Evolutionary conservation across 2,797 vertebrate species (phyloP), one percentile per base, ranked within the genome.

Genomic region (Muraenolepis orangiensis): DNA sequence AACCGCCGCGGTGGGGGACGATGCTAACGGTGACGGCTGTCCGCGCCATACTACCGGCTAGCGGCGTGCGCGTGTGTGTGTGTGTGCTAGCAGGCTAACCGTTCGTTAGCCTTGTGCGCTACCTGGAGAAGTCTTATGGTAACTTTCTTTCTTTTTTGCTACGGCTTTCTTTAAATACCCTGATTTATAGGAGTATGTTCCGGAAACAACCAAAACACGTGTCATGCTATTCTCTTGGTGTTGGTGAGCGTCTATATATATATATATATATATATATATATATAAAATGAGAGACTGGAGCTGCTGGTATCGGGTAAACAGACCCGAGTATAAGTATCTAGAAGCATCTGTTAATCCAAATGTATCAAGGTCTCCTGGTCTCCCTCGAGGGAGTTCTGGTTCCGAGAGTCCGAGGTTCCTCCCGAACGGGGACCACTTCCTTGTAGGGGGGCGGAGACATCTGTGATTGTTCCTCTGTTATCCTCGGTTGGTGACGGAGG

Each of bases 121-220:
- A 76, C 71, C 12, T 23, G 76, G 68, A 82, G 70, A 78, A 72
- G 70, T 78, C 69, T 74, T 57, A 20, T 78, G 31, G 76, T 77
- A 34, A 73, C 3, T 32, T 72, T 42, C 77, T 72, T 83, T 85
- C 87, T 81, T 80, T 84, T 12, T 77, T 70, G 68, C 74, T 82
- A 42, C 78, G 36, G 42, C 75, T 0, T 10, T 81, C n/a, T 79
- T 78, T 11, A 29, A 32, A 87, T 87, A 91, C 87, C 90, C 90
- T 93, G 90, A 91, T 91, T 87, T 78, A 57, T 12, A 84, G n/a
- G n/a, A n/a, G 83, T 4, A 1, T 75, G 76, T 72, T 86, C 7
- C 23, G 26, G 75, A 71, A 80, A 83, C 68, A 66, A 66, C 26
- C 18, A 28, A 66, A 29, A 31, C n/a, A n/a, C n/a, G n/a, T 82